Evolutionary conservation across 2,888 invertebrate genomes (phyloP).

Genomic region (Patella pellucida): DNA sequence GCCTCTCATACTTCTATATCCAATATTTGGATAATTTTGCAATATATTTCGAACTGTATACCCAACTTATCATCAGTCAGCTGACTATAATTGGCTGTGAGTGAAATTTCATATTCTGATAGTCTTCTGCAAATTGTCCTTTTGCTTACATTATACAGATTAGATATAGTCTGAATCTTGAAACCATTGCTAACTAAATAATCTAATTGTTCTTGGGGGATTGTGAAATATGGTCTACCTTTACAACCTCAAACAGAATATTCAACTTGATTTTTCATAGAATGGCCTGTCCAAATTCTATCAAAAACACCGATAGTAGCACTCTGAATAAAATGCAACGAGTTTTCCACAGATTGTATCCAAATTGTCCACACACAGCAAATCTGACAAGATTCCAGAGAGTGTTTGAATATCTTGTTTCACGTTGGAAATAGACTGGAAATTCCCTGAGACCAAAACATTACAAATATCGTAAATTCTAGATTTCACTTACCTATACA

Average conservation of each 20-base stretch:
- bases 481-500: too few relatives aligned
- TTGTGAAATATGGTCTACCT: background rate
- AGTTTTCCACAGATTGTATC: too few relatives aligned
- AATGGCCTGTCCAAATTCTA: too few relatives aligned
- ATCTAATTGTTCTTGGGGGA: background rate
- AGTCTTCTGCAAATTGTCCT: conserved; percentile 1
- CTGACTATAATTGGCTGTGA: background rate
- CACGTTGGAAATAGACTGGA: too few relatives aligned
- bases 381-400: too few relatives aligned
- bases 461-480: too few relatives aligned
- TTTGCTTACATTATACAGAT: background rate
- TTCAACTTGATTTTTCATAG: too few relatives aligned
- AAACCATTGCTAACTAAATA: background rate
- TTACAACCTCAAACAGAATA: background rate
- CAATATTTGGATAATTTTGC: background rate
- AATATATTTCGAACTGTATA: background rate
- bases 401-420: too few relatives aligned
- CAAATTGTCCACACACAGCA: too few relatives aligned
- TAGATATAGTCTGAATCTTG: background rate
- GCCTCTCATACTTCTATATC: conserved; percentile 2
- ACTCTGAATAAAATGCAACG: too few relatives aligned
- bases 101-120: background rate
- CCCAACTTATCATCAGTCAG: background rate
- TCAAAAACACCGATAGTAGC: too few relatives aligned
- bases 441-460: too few relatives aligned